Evolutionary conservation across 2,888 invertebrate genomes (phyloP).

Genomic region (Rhopalosiphum nymphaeae): DNA sequence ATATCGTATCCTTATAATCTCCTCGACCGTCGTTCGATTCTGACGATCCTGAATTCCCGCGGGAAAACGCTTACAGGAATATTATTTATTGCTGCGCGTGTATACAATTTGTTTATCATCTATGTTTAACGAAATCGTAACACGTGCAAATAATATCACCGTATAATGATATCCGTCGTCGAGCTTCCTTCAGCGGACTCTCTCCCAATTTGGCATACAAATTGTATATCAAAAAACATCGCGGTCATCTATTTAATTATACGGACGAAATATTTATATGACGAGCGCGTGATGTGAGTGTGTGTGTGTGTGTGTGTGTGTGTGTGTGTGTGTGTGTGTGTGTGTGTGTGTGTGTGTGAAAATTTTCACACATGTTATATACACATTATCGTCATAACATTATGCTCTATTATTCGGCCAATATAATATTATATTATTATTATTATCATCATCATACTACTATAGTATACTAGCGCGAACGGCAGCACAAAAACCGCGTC

Average conservation of each 20-base stretch:
- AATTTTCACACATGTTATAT: constrained; percentile 13
- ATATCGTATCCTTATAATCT: no score
- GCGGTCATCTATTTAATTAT: constrained; percentile 41
- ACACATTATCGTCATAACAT: not conserved
- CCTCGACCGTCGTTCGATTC: not conserved
- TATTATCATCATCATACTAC: not conserved
- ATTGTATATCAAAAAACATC: not conserved
- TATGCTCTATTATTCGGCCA: not conserved
- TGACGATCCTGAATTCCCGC: not conserved
- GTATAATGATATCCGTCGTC: not conserved
- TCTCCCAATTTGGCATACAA: not conserved
- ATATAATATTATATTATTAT: not conserved
- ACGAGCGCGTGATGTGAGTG: not conserved
- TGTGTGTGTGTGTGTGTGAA: constrained; percentile 19
- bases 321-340: not conserved
- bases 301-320: not conserved
- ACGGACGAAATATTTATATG: not conserved
- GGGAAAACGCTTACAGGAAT: not conserved
- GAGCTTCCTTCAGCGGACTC: not conserved
- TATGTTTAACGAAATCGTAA: not conserved
- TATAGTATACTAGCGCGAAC: not conserved
- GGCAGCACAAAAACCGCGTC: not conserved
- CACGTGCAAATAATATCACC: not conserved
- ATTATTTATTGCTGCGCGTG: not conserved
- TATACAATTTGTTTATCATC: not conserved